Percentiles rank a stretch among this genome's conserved stretches.
Evolutionary conservation across 2,797 vertebrate species (phyloP).

Genomic region (Poecilia gillii): DNA sequence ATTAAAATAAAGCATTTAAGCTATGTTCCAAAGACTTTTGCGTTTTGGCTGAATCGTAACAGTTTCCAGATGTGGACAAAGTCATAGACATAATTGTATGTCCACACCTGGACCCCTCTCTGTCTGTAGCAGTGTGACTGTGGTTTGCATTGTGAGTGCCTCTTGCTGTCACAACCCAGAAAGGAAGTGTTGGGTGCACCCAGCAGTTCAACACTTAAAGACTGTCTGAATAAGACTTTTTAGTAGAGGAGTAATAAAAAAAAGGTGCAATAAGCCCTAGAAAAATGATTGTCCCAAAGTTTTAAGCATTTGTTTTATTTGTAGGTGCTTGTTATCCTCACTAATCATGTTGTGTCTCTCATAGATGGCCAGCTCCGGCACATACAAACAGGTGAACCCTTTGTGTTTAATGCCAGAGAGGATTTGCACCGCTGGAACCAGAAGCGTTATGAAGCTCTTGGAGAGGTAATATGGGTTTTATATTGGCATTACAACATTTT

Average conservation of each 20-base stretch:
- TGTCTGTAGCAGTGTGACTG: constrained; percentile 13
- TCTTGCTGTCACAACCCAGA: background rate
- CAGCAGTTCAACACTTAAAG: background rate
- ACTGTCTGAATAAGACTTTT: background rate
- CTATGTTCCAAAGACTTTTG: constrained; percentile 16
- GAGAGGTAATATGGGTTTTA: constrained; percentile 86
- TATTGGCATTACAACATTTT: background rate
- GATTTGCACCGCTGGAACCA: constrained; percentile 98
- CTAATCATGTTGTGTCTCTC: constrained; percentile 7
- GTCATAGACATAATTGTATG: constrained; percentile 26
- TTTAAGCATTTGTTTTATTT: constrained; percentile 14
- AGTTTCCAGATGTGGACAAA: constrained; percentile 21
- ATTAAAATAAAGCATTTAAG: constrained; percentile 44
- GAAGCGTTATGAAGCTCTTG: constrained; percentile 96
- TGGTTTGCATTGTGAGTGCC: background rate
- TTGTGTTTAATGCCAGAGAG: constrained; percentile 96
- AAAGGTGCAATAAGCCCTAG: constrained; percentile 23
- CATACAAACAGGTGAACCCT: constrained; percentile 90
- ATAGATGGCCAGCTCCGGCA: constrained; percentile 86
- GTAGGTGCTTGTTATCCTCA: background rate
- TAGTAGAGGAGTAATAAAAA: background rate
- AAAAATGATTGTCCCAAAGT: constrained; percentile 28
- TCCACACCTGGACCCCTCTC: constrained; percentile 45
- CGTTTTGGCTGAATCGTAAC: constrained; percentile 9
- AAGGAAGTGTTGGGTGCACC: background rate